Base-by-base conservation (phyloP, 2,797 vertebrate species). In the Ptychobarbus kaznakovi region DNA sequence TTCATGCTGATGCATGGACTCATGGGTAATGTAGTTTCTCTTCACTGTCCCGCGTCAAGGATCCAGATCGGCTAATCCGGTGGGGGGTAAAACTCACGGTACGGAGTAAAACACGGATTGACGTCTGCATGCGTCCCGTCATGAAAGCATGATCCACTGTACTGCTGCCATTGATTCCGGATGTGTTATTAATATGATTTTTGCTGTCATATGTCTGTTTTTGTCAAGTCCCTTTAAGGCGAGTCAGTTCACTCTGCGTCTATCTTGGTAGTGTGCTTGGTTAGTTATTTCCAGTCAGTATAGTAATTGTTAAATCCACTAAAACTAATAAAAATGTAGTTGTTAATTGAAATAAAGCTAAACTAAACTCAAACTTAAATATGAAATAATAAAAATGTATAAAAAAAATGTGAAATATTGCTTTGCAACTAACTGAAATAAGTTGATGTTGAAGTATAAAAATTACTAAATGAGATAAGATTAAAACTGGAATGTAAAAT, bases 61-160 rank as follows among this genome's bases (percentile, higher is more conserved):
- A 96, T 97, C 96, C 95, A 96, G 96, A 95, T 97, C 96, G 93
- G 96, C 96, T 93, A 97, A 97, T 92, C 95, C 95, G 89, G 95
- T 95, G 90, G 86, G 63, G 93, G 96, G 95, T 97, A 97, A 97
- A 95, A 84, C 69, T 81, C 83, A 89, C 49, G 86, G 87, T 89
- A 87, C 28, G 86, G 28, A 78, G 91, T 91, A 92, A 91, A 90
- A 25, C 80, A 65, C 51, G 80, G 84, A 80, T 20, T 65, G 16
- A 78, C 2, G 49, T 13, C 65, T 81, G 81, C 81, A 76, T 86
- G 86, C n/a, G 49, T 56, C 68, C 25, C 40, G 16, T 28, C 32
- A 44, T 72, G 32, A 51, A 44, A 79, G 87, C 87, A 79, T 88
- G 78, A 78, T 10, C 61, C 80, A 9, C 65, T 25, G 44, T 22